A percentile compares a stretch with the other conserved stretches of the same genome.
Conservation (phyloP, 2,888 invertebrate genomes). For the Hoplodrina ambigua region DNA sequence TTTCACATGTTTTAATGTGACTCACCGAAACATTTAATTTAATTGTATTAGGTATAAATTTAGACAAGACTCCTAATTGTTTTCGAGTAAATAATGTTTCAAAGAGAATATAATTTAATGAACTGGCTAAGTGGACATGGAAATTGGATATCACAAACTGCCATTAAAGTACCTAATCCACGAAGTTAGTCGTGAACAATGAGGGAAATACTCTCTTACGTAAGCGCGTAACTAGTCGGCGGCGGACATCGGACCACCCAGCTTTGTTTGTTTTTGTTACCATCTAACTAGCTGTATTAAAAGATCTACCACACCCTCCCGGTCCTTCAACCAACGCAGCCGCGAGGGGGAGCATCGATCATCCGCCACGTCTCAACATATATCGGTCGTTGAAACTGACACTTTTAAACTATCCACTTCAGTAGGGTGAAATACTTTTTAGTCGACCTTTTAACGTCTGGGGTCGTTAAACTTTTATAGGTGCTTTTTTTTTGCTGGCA, state of each 20-base stretch:
- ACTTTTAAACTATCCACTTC: constrained; percentile 73
- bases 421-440: constrained; percentile 67
- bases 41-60: constrained; percentile 23
- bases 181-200: constrained; percentile 62
- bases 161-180: constrained; percentile 38
- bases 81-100: constrained; percentile 33
- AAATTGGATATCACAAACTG: constrained; percentile 51
- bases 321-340: constrained; percentile 36
- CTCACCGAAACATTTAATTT: constrained; percentile 21
- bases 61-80: constrained; percentile 8
- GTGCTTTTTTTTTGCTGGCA: constrained; percentile 32
- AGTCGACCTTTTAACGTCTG: constrained; percentile 60
- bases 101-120: constrained; percentile 42
- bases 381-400: constrained; percentile 68
- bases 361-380: constrained; percentile 62
- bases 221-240: constrained; percentile 65
- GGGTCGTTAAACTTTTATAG: constrained; percentile 52
- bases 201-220: constrained; percentile 70
- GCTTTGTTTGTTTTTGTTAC: constrained; percentile 79
- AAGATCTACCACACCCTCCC: constrained; percentile 62
- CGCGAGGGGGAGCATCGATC: constrained; percentile 64
- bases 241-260: constrained; percentile 75
- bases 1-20: constrained; percentile 33
- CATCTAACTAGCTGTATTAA: constrained; percentile 66
- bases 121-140: constrained; percentile 41